Conservation (phyloP, 1,140 invertebrate species). For the Drosophila equinoxialis region DNA sequence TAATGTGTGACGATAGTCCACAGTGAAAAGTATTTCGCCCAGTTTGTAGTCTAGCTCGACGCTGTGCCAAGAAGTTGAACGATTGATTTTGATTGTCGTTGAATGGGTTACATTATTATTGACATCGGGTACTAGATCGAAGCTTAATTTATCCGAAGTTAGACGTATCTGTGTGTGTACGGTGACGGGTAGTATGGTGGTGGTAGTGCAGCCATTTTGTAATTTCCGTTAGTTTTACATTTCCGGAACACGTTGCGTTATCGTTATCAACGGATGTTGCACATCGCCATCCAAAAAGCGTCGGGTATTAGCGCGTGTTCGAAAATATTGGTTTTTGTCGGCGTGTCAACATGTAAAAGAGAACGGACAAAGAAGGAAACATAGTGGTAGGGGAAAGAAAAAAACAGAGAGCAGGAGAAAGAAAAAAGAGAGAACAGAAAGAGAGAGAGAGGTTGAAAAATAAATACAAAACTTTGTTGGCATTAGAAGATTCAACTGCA, state of each 20-base stretch:
- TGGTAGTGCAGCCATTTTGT: conserved; percentile 63
- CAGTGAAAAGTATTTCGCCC: conserved; percentile 88
- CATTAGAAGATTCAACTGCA: conserved; percentile 49
- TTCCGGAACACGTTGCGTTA: conserved; percentile 59
- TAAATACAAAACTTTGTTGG: conserved; percentile 68
- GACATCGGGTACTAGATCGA: conserved; percentile 89
- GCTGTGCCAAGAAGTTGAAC: conserved; percentile 90
- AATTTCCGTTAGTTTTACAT: conserved; percentile 78
- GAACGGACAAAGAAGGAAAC: conserved; percentile 28
- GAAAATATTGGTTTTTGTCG: conserved; percentile 76
- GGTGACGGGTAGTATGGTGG: background rate
- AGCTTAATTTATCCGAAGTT: conserved; percentile 92
- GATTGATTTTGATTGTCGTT: conserved; percentile 90
- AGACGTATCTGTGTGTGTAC: conserved; percentile 85
- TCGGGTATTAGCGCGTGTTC: conserved; percentile 60
- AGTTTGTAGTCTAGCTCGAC: conserved; percentile 90
- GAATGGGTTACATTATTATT: conserved; percentile 89
- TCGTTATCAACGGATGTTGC: conserved; percentile 66
- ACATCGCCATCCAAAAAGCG: conserved; percentile 47
- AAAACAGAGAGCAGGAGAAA: background rate
- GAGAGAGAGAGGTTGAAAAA: conserved; percentile 6
- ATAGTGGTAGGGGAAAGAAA: background rate
- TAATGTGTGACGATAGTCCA: conserved; percentile 89
- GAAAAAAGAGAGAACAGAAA: background rate
- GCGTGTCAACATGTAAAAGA: conserved; percentile 49